Evolutionary conservation across 2,888 invertebrate genomes (phyloP), one percentile per base, ranked within the genome.

Genomic region (Eristalinus aeneus): DNA sequence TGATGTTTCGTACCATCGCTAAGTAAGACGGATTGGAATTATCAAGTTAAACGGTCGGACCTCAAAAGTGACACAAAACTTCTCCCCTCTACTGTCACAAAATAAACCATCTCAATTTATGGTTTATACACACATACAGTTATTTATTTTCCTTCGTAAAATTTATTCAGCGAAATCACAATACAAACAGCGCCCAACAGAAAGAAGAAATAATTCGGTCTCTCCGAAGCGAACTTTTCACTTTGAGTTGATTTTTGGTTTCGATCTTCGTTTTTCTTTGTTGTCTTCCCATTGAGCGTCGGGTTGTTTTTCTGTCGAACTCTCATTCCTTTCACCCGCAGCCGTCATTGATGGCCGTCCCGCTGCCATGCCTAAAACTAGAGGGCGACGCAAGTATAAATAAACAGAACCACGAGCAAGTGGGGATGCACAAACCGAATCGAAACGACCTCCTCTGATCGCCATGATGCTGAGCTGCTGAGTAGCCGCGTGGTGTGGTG

Each of bases 371-470:
- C 16, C 46, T 46, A 46, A 46, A 46, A 12, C 22, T 1, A 53
- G 60, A 71, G 69, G 56, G 68, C 73, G 46, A 78, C 32, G 61
- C 53, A 56, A 67, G 61, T 73, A 77, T 68, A 78, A 83, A 74
- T 83, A 83, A 83, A 78, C 73, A 60, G 54, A 69, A 39, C 39
- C n/a, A 56, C 56, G 20, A 65, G n/a, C 39, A 36, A n/a, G 16
- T 27, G 46, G 53, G 71, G 46, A 58, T 71, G 65, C 34, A 61
- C 16, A 63, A 34, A 16, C n/a, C 20, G n/a, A 16, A 20, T 32
- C 32, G 11, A 71, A 74, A 79, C 84, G 84, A 84, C 84, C 84
- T 75, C 75, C 78, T 64, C 71, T 58, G 64, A 79, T 75, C 54
- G 65, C 36, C 65, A 84, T 65, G 74, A 60, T 61, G 74, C 63